Evolutionary conservation across 2,888 invertebrate species (phyloP).

Genomic region (Aspidiotus destructor): DNA sequence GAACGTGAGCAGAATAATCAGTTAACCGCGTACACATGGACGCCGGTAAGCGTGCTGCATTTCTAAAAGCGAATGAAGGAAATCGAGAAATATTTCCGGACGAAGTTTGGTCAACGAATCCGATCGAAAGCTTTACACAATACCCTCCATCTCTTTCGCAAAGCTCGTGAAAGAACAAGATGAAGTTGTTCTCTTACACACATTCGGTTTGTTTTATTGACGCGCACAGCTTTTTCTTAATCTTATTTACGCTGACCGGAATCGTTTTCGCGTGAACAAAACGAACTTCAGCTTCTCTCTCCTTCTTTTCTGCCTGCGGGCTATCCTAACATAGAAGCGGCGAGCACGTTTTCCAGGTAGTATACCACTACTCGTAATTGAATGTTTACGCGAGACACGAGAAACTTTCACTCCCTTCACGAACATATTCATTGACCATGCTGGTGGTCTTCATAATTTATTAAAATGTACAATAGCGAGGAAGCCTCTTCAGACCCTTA

Average conservation of each 20-base stretch:
- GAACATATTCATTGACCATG: too few species aligned
- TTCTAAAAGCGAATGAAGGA: neutral
- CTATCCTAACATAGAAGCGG: too few species aligned
- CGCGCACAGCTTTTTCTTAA: conserved; percentile 21
- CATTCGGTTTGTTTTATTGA: conserved; percentile 19
- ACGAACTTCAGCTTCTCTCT: conserved; percentile 15
- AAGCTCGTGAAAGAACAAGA: neutral
- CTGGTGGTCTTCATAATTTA: too few species aligned
- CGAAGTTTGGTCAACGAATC: too few species aligned
- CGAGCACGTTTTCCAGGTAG: too few species aligned
- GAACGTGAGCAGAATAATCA: conserved; percentile 26
- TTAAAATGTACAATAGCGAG: too few species aligned
- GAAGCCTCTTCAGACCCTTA: too few species aligned
- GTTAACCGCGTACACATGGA: neutral
- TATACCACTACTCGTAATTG: too few species aligned
- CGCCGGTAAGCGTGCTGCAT: neutral
- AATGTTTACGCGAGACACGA: too few species aligned
- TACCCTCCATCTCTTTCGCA: conserved; percentile 3
- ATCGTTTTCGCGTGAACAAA: neutral
- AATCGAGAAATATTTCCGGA: conserved; percentile 10
- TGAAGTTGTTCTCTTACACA: conserved; percentile 16
- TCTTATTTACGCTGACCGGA: conserved; percentile 19
- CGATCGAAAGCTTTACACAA: too few species aligned
- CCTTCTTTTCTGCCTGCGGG: neutral
- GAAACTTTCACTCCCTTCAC: too few species aligned